Evolutionary conservation across 2,113 vertebrate species (phyloP), one percentile per base, ranked within the genome.

Genomic region (Patagioenas fasciata): DNA sequence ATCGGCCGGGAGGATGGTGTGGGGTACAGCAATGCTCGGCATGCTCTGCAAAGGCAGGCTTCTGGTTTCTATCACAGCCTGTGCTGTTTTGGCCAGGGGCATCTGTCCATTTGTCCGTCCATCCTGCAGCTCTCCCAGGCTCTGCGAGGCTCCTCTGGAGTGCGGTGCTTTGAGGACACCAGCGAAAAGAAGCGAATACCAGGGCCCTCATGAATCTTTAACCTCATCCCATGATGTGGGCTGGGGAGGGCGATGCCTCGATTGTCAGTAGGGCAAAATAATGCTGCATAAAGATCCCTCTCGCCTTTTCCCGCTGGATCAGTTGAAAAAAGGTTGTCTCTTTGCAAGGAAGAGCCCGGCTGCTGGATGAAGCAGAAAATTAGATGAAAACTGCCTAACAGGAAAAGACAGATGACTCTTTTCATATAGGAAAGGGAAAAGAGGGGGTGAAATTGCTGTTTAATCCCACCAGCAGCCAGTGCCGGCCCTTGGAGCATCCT

Each of bases 341-440:
- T 82, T 47, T n/a, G 31, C 19, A 7, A 53, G 42, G 74, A 40
- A 47, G 71, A 88, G 47, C 65, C 61, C 15, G 21, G 21, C 61
- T 85, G 94, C 61, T 88, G 94, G 74, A 51, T 60, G 61, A 74
- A 85, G 82, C 70, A 94, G 94, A 91, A 91, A 94, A 95, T 91
- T 6, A 81, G 74, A 71, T 85, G 88, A 58, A 44, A 89, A 25
- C 47, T 32, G 51, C 88, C 70, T 66, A 79, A 85, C 10, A 29
- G 73, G 81, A 36, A 54, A 81, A 80, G 42, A 77, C 85, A 42
- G 56, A 36, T 54, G 36, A 20, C 11, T 94, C 93, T 94, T 78
- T 48, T 36, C 36, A 14, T 0, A 0, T 2, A 0, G 29, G 10
- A 19, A 84, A 32, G 42, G 26, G 65, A 48, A n/a, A 42, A 75